A percentile compares a stretch with the other conserved stretches of the same genome.
These are phyloP conservation scores for Pogonomyrmex californicus DNA, from an alignment of 1,140 invertebrate species.

Conservation along the genomic window DNA sequence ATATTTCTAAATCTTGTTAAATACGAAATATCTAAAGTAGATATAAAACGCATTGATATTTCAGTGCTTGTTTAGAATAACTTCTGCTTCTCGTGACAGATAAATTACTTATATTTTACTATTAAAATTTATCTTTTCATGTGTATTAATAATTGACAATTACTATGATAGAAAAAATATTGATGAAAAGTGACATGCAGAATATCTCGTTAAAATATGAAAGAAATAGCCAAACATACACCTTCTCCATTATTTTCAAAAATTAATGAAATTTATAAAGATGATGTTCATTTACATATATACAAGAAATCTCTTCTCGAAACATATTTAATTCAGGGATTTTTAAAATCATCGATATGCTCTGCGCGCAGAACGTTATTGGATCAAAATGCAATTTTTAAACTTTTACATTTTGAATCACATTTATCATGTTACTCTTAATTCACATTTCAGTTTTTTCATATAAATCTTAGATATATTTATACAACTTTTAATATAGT, in stretches of 20 bases:
- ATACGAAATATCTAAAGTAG: neutral
- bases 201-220: neutral
- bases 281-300: neutral
- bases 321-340: neutral
- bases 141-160: neutral
- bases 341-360: no score
- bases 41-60: conserved; percentile 13
- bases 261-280: neutral
- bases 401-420: neutral
- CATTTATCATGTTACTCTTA: neutral
- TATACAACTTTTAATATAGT: neutral
- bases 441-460: neutral
- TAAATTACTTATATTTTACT: conserved; percentile 20
- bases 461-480: no score
- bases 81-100: neutral
- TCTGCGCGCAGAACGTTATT: neutral
- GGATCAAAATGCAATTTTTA: neutral
- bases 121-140: neutral
- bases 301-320: neutral
- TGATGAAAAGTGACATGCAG: neutral
- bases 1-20: neutral
- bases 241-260: neutral
- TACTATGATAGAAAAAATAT: neutral
- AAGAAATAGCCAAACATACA: neutral
- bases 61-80: conserved; percentile 58